Evolutionary conservation across 2,888 invertebrate species (phyloP).

Genomic region (Hartigia nigra): DNA sequence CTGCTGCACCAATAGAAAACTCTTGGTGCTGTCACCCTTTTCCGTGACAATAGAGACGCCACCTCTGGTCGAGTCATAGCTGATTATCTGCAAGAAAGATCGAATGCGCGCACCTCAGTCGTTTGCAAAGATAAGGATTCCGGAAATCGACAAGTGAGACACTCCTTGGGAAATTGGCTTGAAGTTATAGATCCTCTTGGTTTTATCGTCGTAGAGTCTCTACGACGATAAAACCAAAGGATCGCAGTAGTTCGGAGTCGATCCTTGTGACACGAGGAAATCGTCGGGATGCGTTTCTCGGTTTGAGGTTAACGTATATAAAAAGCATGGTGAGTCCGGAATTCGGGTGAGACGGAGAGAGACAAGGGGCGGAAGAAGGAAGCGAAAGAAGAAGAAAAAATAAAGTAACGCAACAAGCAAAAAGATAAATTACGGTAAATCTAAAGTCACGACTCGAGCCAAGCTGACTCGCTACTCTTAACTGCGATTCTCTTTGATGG

Average conservation of each 20-base stretch:
- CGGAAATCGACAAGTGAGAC: not conserved
- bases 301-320: constrained; percentile 19
- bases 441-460: not conserved
- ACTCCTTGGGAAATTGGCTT: not conserved
- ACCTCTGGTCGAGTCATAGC: constrained; percentile 91
- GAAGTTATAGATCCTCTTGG: not conserved
- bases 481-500: not conserved
- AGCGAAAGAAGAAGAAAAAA: constrained; percentile 14
- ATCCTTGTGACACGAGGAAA: not conserved
- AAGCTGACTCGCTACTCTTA: not conserved
- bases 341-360: constrained; percentile 9
- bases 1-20: constrained; percentile 88
- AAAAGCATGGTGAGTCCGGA: constrained; percentile 13
- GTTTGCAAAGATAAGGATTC: constrained; percentile 4
- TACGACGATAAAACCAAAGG: not conserved
- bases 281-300: constrained; percentile 13
- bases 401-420: not conserved
- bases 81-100: constrained; percentile 81
- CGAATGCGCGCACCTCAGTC: constrained; percentile 8
- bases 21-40: constrained; percentile 90
- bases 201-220: not conserved
- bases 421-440: not conserved
- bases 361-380: not conserved
- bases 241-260: not conserved
- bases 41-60: constrained; percentile 93